Evolutionary conservation across 1,140 invertebrate species (phyloP).

Genomic region (Hypsibius dujardini): DNA sequence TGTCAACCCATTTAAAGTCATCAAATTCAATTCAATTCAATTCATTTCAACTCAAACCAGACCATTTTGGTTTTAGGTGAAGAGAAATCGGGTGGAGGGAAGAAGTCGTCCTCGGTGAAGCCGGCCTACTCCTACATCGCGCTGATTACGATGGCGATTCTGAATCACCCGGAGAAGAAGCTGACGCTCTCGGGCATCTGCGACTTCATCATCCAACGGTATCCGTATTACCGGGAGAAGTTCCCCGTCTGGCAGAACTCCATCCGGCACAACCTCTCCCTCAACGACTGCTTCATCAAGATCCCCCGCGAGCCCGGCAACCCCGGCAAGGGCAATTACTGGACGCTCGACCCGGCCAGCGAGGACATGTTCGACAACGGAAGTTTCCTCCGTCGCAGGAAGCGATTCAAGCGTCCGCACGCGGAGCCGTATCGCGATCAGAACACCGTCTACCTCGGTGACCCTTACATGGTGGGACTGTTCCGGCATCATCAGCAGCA

Average conservation of each 20-base stretch:
- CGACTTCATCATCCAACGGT: constrained; percentile 95
- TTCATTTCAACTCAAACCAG: too few species aligned
- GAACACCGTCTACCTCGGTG: constrained; percentile 20
- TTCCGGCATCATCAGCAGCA: not conserved
- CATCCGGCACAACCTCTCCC: constrained; percentile 83
- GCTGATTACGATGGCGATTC: constrained; percentile 89
- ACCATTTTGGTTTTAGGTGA: constrained; percentile 7
- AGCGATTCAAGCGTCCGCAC: constrained; percentile 75
- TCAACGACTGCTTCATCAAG: constrained; percentile 99
- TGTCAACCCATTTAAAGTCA: too few species aligned
- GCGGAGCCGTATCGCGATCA: constrained; percentile 30
- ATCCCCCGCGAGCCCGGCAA: constrained; percentile 93
- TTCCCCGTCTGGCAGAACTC: constrained; percentile 88
- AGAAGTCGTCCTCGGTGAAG: constrained; percentile 48
- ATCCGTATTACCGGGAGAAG: constrained; percentile 85
- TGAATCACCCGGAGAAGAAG: constrained; percentile 90
- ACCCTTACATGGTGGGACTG: not conserved
- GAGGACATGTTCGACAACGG: constrained; percentile 99
- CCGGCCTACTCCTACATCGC: constrained; percentile 96
- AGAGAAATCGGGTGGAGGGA: constrained; percentile 24
- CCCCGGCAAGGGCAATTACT: constrained; percentile 96
- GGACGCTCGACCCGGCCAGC: constrained; percentile 86
- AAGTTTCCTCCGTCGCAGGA: constrained; percentile 76
- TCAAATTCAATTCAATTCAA: too few species aligned
- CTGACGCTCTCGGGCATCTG: constrained; percentile 90